A percentile compares a stretch with the other conserved stretches of the same genome.
These are phyloP conservation scores for Ips nitidus DNA, from an alignment of 1,140 invertebrate species.

Conservation along the genomic window DNA sequence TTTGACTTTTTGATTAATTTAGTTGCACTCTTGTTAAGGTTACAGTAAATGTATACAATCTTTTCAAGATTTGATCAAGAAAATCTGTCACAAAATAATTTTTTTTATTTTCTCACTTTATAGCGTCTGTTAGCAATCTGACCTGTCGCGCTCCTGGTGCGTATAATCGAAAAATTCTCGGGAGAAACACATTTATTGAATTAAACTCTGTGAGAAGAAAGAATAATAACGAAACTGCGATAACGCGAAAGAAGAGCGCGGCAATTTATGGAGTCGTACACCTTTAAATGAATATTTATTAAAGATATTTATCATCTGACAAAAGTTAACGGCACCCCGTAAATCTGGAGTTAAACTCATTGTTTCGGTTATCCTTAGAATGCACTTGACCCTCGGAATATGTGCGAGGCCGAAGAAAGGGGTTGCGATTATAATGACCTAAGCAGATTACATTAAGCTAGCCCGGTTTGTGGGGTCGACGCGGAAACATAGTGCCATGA, in stretches of 20 bases:
- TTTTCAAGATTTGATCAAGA: background rate
- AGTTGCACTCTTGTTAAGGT: background rate
- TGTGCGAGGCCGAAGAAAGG: background rate
- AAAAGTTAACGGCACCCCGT: slow-evolving; percentile 21
- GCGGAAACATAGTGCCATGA: slow-evolving; percentile 33
- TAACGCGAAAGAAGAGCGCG: slow-evolving; percentile 13
- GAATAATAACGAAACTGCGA: slow-evolving; percentile 22
- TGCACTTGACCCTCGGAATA: slow-evolving; percentile 4
- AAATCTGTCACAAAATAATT: background rate
- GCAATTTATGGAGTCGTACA: slow-evolving; percentile 25
- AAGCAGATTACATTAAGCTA: slow-evolving; percentile 27
- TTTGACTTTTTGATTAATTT: background rate
- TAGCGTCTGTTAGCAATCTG: background rate
- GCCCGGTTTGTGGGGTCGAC: slow-evolving; percentile 5
- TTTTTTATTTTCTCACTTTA: too few relatives aligned
- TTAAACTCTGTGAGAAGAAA: slow-evolving; percentile 13
- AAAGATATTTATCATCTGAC: slow-evolving; percentile 28
- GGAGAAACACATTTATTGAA: slow-evolving; percentile 24
- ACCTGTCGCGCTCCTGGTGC: slow-evolving; percentile 1
- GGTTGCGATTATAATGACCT: slow-evolving; percentile 15
- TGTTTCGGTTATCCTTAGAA: too few relatives aligned
- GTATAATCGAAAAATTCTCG: slow-evolving; percentile 22
- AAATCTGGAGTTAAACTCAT: slow-evolving; percentile 14
- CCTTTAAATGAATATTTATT: slow-evolving; percentile 31
- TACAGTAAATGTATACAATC: background rate